Percentiles rank a stretch among this genome's conserved stretches.
phyloP scores from a whole-genome alignment of 2,888 invertebrate genomes.

The Dolichopus griseipennis region DNA sequence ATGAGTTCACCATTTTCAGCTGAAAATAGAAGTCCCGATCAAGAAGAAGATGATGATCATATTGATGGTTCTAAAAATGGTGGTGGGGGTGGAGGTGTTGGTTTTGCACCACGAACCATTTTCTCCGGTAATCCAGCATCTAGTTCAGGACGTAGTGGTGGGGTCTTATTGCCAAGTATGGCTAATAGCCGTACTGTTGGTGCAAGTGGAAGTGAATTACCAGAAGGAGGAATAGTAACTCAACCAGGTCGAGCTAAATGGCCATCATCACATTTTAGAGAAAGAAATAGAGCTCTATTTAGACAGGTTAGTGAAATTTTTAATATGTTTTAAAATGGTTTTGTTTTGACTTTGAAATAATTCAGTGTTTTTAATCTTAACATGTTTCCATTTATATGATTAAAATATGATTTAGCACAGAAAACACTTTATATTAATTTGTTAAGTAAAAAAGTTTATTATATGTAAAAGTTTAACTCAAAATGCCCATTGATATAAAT shows the following conservation, averaged over 20 bases:
- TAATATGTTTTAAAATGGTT: too few species aligned
- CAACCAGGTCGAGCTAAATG: slow-evolving; percentile 28
- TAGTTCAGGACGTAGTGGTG: slow-evolving; percentile 21
- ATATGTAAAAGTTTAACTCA: too few species aligned
- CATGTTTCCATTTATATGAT: too few species aligned
- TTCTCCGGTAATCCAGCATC: slow-evolving; percentile 21
- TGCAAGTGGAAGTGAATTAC: slow-evolving; percentile 11
- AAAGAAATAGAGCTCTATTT: slow-evolving; percentile 35
- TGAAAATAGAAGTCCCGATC: slow-evolving; percentile 33
- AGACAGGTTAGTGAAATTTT: slow-evolving; percentile 29
- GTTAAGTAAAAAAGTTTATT: too few species aligned
- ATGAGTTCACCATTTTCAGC: slow-evolving; percentile 27
- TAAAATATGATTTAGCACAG: too few species aligned
- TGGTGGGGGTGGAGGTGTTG: slow-evolving; percentile 18
- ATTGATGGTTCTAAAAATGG: slow-evolving; percentile 19
- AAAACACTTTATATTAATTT: too few species aligned
- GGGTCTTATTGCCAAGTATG: slow-evolving; percentile 23
- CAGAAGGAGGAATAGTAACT: slow-evolving; percentile 22
- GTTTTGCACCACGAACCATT: slow-evolving; percentile 17
- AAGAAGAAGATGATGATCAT: slow-evolving; percentile 23
- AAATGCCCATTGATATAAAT: too few species aligned
- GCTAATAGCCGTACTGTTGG: not conserved
- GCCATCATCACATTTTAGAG: slow-evolving; percentile 35
- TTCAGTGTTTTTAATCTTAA: too few species aligned
- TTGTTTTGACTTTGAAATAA: too few species aligned